Base-by-base conservation (phyloP, 2,113 vertebrate genomes). In the Setophaga coronata region DNA sequence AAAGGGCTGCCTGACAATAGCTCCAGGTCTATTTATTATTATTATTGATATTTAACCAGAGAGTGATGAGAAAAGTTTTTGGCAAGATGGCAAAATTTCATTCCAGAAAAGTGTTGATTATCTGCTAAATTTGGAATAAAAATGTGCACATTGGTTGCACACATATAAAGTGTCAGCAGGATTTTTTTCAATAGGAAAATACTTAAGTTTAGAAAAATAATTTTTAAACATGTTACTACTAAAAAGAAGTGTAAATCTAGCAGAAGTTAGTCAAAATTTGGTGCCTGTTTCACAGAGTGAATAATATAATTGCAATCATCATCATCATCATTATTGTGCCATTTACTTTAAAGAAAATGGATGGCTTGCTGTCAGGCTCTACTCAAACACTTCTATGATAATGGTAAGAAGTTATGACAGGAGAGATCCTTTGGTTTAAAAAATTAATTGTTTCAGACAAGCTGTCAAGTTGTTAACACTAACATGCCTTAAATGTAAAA, bases 391-490 rank as follows among this genome's bases (percentile, higher is more conserved):
- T 82, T 56, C 69, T n/a, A 33, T 47, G 48, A 64, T 73, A 80
- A 85, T 42, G 12, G 36, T 91, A 93, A 94, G 91, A 96, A 87
- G 69, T 85, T 97, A 72, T 89, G 97, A 97, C 94, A 94, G 54
- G 40, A 88, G 58, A 74, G 54, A 93, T 91, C 65, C 17, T 89
- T 95, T 82, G 69, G 65, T 45, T 94, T 93, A 80, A 96, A 93
- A 96, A 82, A 64, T 61, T 94, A 95, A 97, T 91, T 78, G 50
- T 80, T 97, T 97, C 72, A 94, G 97, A 97, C 96, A 97, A 94
- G 89, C 84, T 96, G 96, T 97, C 97, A 97, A 96, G 82, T 89
- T 96, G 61, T 97, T 97, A 97, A 94, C 88, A 95, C 58, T 93
- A 93, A 93, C 87, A 82, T 94, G 93, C 61, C 90, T 81, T 96